Conservation (phyloP, 2,888 invertebrate genomes). For the Dichetophora obliterata region DNA sequence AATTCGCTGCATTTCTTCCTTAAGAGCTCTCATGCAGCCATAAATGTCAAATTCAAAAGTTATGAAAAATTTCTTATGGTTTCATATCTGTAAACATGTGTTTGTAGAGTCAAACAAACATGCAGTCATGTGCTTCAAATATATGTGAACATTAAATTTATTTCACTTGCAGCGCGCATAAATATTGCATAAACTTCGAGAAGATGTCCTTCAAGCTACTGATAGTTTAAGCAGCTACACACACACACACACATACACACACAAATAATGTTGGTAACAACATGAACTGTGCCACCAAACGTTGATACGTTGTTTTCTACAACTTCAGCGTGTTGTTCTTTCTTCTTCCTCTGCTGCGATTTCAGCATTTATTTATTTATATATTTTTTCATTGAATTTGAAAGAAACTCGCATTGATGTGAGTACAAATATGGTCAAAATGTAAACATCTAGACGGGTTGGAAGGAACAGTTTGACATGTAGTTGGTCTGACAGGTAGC, state of each 20-base stretch:
- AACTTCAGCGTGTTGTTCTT: neutral
- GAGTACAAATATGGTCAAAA: constrained; percentile 22
- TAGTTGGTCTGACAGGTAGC: too few species aligned
- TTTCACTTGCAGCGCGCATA: constrained; percentile 23
- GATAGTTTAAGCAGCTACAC: neutral
- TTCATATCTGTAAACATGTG: constrained; percentile 6
- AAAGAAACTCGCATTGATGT: constrained; percentile 23
- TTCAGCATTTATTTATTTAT: constrained; percentile 32
- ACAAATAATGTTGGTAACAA: neutral
- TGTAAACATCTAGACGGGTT: constrained; percentile 7
- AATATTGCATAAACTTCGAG: constrained; percentile 33
- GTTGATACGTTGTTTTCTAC: constrained; percentile 12
- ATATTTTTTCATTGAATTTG: constrained; percentile 29
- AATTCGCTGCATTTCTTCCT: neutral
- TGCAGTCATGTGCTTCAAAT: neutral
- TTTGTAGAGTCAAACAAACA: neutral
- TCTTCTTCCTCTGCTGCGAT: neutral
- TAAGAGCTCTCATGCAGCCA: constrained; percentile 10
- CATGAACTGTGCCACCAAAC: neutral
- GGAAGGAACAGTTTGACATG: neutral
- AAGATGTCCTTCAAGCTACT: constrained; percentile 16
- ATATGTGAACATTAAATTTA: constrained; percentile 6
- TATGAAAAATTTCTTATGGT: constrained; percentile 9
- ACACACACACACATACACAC: neutral
- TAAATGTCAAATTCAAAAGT: constrained; percentile 34